Evolutionary conservation across 2,888 invertebrate genomes (phyloP), one percentile per base, ranked within the genome.

Genomic region (Chrysotoxum bicinctum): DNA sequence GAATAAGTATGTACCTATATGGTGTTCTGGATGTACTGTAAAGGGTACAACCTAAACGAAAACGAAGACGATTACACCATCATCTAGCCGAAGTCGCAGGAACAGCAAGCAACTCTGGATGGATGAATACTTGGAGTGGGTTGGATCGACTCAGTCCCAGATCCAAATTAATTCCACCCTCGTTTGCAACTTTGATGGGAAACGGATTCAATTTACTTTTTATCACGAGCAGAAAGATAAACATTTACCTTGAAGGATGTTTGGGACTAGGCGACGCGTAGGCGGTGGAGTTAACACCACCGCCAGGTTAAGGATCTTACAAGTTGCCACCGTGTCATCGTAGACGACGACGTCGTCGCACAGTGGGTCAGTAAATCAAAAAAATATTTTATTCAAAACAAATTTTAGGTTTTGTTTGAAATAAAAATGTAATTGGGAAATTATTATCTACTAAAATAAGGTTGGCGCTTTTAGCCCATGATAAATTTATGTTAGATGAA

Each of bases 131-230:
- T 43, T 19, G n/a, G 60, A 14, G 30, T 30, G 12, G 21, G 16
- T 26, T 26, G 52, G 21, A 10, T 30, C 37, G 19, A 62, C 58
- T 73, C 43, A 48, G 45, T 45, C 70, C 60, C 68, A 26, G 7
- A 73, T 73, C 77, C 62, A 80, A 85, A 50, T 85, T 85, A 85
- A 85, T 85, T 85, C 85, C 54, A 73, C 72, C 85, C 81, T 85
- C 85, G 85, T 85, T 81, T 73, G 73, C 69, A 81, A 81, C 85
- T 85, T 85, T 85, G 85, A 85, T 85, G 81, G 85, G 73, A 85
- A 85, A 85, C 76, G 85, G 80, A 85, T 85, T 85, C 81, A 85
- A 85, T 85, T 85, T 85, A 85, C 77, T 85, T 81, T 85, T 85
- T 85, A 85, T 81, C 85, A 77, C 76, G 45, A 85, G 73, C 77